These are phyloP conservation scores for Pempheris klunzingeri DNA, from an alignment of 2,797 vertebrate genomes.

Conservation along the genomic window DNA sequence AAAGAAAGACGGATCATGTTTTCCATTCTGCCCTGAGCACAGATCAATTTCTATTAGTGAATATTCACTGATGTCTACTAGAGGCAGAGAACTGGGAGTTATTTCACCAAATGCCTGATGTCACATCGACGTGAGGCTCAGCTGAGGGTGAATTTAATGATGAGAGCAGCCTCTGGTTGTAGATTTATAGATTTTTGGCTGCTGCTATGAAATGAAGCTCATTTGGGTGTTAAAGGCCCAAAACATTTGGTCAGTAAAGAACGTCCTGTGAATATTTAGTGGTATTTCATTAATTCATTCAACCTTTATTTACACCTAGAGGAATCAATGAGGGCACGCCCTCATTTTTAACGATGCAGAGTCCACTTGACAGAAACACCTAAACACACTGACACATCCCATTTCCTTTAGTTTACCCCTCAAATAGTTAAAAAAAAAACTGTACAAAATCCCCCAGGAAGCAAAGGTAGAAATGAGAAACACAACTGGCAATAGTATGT, in stretches of 20 bases:
- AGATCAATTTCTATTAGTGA: slow-evolving; percentile 53
- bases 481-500: too few relatives aligned
- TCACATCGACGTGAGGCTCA: slow-evolving; percentile 28
- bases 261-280: neutral
- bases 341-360: too few relatives aligned
- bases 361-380: too few relatives aligned
- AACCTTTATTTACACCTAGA: too few relatives aligned
- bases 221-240: neutral
- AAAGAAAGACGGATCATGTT: neutral
- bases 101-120: slow-evolving; percentile 20
- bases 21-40: slow-evolving; percentile 19
- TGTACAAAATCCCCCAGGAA: too few relatives aligned
- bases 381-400: neutral
- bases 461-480: too few relatives aligned
- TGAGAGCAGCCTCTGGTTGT: neutral
- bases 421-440: neutral
- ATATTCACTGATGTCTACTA: slow-evolving; percentile 34
- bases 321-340: too few relatives aligned
- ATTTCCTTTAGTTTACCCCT: neutral
- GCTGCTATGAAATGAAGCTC: slow-evolving; percentile 16
- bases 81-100: slow-evolving; percentile 28
- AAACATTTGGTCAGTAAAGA: neutral
- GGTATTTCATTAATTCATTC: too few relatives aligned
- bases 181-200: slow-evolving; percentile 31
- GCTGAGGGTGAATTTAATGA: neutral